Evolutionary conservation across 2,888 invertebrate species (phyloP), one percentile per base, ranked within the genome.

Genomic region (Hypsopygia costalis): DNA sequence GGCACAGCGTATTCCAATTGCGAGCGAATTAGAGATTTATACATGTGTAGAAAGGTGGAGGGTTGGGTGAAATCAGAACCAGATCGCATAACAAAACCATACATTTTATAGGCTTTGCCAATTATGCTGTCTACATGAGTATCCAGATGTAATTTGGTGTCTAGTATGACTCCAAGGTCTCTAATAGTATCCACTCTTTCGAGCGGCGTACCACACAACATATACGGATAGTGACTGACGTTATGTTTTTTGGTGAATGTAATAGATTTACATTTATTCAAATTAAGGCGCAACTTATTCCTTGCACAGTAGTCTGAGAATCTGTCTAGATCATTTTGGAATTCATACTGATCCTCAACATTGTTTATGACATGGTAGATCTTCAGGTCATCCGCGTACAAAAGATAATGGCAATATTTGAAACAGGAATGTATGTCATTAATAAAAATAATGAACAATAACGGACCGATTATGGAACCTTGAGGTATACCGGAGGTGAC

Each of bases 391-490:
- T 31, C 30, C 7, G 30, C 30, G 11, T 11, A 11, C 7, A 31
- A 11, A 11, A 31, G 11, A 31, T 7, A 11, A 10, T 31, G 10
- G 11, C 30, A 11, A 31, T 10, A 31, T 10, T 31, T 11, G 11
- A 31, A 31, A 31, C 30, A 31, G 10, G 10, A 3, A 7, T 31
- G 4, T 31, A 31, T 31, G 11, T 31, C 30, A 41, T 34, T 39
- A 22, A 34, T 40, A 10, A 28, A 49, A 6, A 44, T 21, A 10
- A 39, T 22, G 34, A 46, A 46, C 22, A 46, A 20, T 12, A 46
- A 20, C 11, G 51, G 48, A 1, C 48, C 51, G 10, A 51, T 27
- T 12, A 46, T 42, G 0, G 48, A 51, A 1, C 51, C 51, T 20
- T 51, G 47, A 0, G 47, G 47, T 7, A 51, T 44, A 3, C 51